Evolutionary conservation across 2,888 invertebrate species (phyloP).

Genomic region (Cephus pulcher): DNA sequence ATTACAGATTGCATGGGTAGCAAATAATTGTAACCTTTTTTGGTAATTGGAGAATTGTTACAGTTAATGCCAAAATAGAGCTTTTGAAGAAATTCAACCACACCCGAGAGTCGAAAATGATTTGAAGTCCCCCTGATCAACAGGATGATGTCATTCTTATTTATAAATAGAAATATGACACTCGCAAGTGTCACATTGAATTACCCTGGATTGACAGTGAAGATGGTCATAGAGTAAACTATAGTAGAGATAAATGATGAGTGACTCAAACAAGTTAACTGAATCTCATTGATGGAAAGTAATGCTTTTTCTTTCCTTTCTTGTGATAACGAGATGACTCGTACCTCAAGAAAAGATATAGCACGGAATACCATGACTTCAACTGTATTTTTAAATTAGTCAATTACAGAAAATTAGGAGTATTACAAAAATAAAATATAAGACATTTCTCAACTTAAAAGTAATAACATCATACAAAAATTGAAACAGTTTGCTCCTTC

Average conservation of each 20-base stretch:
- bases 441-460: neutral
- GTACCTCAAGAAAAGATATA: neutral
- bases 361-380: neutral
- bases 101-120: conserved; percentile 24
- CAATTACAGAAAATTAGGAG: neutral
- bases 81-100: neutral
- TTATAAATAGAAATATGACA: conserved; percentile 40
- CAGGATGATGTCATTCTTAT: conserved; percentile 44
- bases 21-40: conserved; percentile 29
- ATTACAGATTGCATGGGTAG: neutral
- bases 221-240: neutral
- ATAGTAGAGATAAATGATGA: neutral
- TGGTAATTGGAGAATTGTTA: conserved; percentile 20
- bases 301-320: neutral
- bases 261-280: neutral
- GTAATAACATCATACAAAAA: neutral
- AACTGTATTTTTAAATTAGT: neutral
- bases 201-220: neutral
- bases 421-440: neutral
- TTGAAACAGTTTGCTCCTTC: neutral
- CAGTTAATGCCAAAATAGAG: neutral
- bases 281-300: neutral
- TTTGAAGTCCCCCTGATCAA: conserved; percentile 31
- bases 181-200: conserved; percentile 20
- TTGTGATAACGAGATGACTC: neutral